These are phyloP conservation scores for Drosophila macrospina DNA, from an alignment of 2,888 invertebrate genomes.

Conservation along the genomic window DNA sequence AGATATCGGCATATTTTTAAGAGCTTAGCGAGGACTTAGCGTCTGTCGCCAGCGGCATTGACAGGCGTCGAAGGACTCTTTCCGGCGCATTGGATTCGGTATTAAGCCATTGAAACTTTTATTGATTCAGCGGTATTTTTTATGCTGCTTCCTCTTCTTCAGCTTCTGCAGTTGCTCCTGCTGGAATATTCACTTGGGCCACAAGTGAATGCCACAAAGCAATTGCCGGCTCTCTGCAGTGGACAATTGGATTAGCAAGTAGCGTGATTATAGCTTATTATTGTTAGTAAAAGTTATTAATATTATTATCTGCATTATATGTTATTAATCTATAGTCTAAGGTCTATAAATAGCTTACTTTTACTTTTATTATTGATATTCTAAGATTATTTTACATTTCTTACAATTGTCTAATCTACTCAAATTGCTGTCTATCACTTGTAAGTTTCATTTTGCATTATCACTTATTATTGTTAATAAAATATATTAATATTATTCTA, in stretches of 20 bases:
- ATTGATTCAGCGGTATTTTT: slow-evolving; percentile 67
- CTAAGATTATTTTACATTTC: no score
- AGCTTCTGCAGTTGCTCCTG: slow-evolving; percentile 1
- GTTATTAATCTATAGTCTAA: no score
- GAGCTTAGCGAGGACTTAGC: slow-evolving; percentile 66
- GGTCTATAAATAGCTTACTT: no score
- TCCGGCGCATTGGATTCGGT: slow-evolving; percentile 50
- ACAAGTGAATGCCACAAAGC: slow-evolving; percentile 33
- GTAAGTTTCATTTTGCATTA: no score
- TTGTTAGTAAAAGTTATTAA: no score
- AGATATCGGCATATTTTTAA: slow-evolving; percentile 67
- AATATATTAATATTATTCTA: no score
- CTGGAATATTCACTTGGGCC: slow-evolving; percentile 41
- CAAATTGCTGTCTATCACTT: no score
- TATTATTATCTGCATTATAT: no score
- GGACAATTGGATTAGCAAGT: not conserved
- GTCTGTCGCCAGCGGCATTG: slow-evolving; percentile 64
- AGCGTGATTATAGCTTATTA: not conserved
- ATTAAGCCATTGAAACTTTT: slow-evolving; percentile 78
- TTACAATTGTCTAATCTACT: no score
- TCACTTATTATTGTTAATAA: no score
- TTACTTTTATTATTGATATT: no score
- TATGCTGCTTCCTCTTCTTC: not conserved
- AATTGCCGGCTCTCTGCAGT: slow-evolving; percentile 3
- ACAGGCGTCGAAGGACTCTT: slow-evolving; percentile 54